Base-by-base conservation (phyloP, 2,888 invertebrate species). In the Torymus texanus region DNA sequence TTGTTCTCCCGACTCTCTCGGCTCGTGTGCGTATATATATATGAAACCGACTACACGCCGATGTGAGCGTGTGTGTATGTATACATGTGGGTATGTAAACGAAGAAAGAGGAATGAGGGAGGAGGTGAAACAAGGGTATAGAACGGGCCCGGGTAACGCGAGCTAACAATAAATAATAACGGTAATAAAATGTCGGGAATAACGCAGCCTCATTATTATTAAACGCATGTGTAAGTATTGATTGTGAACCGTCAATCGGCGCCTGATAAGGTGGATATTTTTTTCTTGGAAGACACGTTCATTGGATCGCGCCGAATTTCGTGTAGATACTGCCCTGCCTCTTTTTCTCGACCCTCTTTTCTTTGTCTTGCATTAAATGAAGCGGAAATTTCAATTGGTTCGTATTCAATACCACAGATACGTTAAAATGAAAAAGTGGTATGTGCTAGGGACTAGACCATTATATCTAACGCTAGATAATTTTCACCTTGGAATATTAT, bases 101-200 rank as follows among this genome's bases (percentile, higher is more conserved):
- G 62, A 11, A 14, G 12, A 12, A 62, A 62, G 29, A 3, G n/a
- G 55, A n/a, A n/a, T 14, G n/a, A n/a, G 56, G 56, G 79, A 29
- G 71, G 70, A 75, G 71, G 72, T 70, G 82, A 80, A 74, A 78
- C 82, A 79, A 18, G 18, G 50, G 16, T 41, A n/a, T 18, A 10
- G 14, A 24, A 14, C 12, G 24, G 12, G 41, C 55, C 14, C 29
- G 63, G 41, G 24, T 55, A 55, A 51, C 24, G 81, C 83, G 79
- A 85, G 84, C 87, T 84, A 85, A 85, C 83, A 86, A 87, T 86
- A 87, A 87, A 87, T 86, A 86, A 86, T 85, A 85, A 85, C 83
- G 84, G 86, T 85, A 87, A 86, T 86, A 86, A 86, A 87, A 85
- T 83, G 85, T 82, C 83, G 71, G 74, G 84, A 84, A 84, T 83